Evolutionary conservation across 2,888 invertebrate species (phyloP), one percentile per base, ranked within the genome.

Genomic region (Clistopyga incitator): DNA sequence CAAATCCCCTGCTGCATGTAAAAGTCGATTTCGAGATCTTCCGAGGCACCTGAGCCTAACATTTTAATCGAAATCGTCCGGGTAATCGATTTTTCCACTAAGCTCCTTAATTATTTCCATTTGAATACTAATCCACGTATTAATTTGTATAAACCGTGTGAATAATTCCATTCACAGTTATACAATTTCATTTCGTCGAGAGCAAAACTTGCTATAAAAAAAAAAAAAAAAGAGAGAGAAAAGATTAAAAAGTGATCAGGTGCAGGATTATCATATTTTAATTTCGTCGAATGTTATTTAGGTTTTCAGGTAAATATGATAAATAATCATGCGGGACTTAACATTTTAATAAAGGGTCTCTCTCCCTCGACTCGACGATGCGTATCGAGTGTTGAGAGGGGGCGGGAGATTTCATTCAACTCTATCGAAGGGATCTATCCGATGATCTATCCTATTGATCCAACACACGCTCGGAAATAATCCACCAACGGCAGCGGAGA

Each of bases 381-480:
- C 3, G 2, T 42, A 65, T 45, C n/a, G 67, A 45, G 42, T 11
- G 67, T 15, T 25, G 67, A 67, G 67, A 67, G 67, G 67, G 67
- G 47, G 67, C 67, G 67, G 67, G 25, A 42, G 23, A n/a, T 45
- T 67, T 67, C 25, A 47, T 67, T 67, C 23, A 67, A 67, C 67
- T 45, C 67, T 45, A 67, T 67, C 67, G 45, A 67, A 23, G 8
- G 11, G 47, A 47, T 67, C 67, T 59, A 29, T 20, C 6, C 13
- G 47, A 29, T 34, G 29, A 78, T 67, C 47, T 67, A 45, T 25
- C 23, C 45, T 23, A 45, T 45, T 10, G 65, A 64, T 3, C 23
- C 45, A 45, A 6, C 29, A 56, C 11, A 23, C 23, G 42, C 23
- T 45, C 13, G 13, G 29, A 0, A n/a, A n/a, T n/a, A n/a, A 64